phyloP scores from a whole-genome alignment of 1,140 invertebrate genomes.

The Megalopta genalis region DNA sequence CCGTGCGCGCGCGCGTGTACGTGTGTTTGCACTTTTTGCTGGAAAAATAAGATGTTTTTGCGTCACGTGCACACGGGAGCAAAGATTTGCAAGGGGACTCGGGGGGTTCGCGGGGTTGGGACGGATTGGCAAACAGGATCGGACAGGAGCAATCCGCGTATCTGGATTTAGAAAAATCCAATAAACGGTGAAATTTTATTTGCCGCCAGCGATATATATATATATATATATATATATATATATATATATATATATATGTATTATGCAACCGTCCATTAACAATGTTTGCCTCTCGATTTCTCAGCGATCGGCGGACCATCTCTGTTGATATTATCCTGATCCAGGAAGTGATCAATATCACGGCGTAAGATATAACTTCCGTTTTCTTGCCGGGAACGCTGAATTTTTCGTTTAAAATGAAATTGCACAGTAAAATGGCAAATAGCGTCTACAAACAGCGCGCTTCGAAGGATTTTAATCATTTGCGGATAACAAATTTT shows the following conservation, averaged over 20 bases:
- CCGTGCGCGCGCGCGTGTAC: neutral
- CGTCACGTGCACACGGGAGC: neutral
- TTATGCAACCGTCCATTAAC: neutral
- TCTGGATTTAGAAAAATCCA: neutral
- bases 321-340: neutral
- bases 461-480: too few species aligned
- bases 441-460: too few species aligned
- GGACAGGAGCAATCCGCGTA: neutral
- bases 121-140: neutral
- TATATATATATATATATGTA: too few species aligned
- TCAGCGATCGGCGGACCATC: neutral
- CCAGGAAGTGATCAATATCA: neutral
- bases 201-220: neutral
- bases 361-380: neutral
- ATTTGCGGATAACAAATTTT: too few species aligned
- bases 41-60: slow-evolving; percentile 11
- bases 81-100: neutral
- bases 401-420: too few species aligned
- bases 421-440: too few species aligned
- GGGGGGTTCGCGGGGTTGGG: neutral
- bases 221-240: neutral
- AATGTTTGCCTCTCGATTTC: neutral
- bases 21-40: neutral
- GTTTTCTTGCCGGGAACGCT: neutral
- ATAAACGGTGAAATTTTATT: neutral